These are phyloP conservation scores for Rhopalosiphum maidis DNA, from an alignment of 1,140 invertebrate genomes.

Conservation along the genomic window DNA sequence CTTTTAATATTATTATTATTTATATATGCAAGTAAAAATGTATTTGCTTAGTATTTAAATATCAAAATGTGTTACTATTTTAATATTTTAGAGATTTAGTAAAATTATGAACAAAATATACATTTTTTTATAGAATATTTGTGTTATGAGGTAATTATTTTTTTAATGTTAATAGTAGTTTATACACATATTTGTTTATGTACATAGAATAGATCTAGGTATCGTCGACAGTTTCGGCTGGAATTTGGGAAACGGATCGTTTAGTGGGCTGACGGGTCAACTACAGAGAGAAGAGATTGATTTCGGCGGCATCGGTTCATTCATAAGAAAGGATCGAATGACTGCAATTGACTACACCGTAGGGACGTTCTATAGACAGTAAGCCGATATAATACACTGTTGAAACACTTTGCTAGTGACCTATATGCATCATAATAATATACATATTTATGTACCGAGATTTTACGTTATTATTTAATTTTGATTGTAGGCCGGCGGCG, in stretches of 20 bases:
- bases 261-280: conserved; percentile 66
- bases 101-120: background rate
- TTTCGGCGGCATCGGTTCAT: conserved; percentile 66
- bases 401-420: background rate
- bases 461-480: background rate
- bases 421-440: background rate
- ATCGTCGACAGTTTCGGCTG: conserved; percentile 67
- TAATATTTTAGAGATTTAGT: background rate
- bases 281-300: conserved; percentile 67
- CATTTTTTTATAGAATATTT: background rate
- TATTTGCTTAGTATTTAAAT: background rate
- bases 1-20: background rate
- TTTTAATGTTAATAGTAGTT: background rate
- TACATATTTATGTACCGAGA: background rate
- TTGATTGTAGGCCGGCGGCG: conserved; percentile 58
- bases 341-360: conserved; percentile 65
- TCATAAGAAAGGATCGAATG: conserved; percentile 67
- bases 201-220: conserved; percentile 64
- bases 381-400: background rate
- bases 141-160: background rate
- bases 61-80: background rate
- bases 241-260: conserved; percentile 65
- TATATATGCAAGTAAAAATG: background rate
- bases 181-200: background rate
- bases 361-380: conserved; percentile 66